phyloP scores from a whole-genome alignment of 2,797 vertebrate species.

The Poecile montanus region DNA sequence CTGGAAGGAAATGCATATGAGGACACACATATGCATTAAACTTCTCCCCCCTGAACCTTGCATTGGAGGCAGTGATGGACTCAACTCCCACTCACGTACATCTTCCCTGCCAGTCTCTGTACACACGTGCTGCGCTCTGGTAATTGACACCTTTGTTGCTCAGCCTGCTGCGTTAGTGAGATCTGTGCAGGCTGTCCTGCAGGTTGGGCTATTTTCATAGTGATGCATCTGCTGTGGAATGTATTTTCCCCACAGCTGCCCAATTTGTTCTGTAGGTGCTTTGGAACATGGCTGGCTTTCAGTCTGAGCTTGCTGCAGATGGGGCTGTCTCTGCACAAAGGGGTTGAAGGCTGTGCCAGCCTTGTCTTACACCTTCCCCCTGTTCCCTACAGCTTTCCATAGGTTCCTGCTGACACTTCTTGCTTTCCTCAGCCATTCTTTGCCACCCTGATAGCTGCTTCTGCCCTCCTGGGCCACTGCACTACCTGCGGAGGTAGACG shows the following conservation, averaged over 20 bases:
- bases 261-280: not conserved
- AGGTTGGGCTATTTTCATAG: constrained; percentile 1
- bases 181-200: not conserved
- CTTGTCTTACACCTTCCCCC: not conserved
- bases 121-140: accelerated
- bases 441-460: not conserved
- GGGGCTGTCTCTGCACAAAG: not conserved
- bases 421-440: not conserved
- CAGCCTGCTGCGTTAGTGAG: not conserved
- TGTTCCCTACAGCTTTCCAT: constrained; percentile 17
- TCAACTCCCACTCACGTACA: accelerated
- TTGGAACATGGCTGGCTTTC: not conserved
- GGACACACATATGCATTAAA: not conserved
- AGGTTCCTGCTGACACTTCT: not conserved
- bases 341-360: not conserved
- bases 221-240: not conserved
- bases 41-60: not conserved
- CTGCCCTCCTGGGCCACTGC: not conserved
- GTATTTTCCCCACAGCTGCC: not conserved
- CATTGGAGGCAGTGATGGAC: not conserved
- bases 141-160: not conserved
- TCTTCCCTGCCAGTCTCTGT: accelerated
- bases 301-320: not conserved
- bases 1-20: not conserved
- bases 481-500: not conserved